Base-by-base conservation (phyloP, 2,113 vertebrate genomes). In the Aythya baeri region DNA sequence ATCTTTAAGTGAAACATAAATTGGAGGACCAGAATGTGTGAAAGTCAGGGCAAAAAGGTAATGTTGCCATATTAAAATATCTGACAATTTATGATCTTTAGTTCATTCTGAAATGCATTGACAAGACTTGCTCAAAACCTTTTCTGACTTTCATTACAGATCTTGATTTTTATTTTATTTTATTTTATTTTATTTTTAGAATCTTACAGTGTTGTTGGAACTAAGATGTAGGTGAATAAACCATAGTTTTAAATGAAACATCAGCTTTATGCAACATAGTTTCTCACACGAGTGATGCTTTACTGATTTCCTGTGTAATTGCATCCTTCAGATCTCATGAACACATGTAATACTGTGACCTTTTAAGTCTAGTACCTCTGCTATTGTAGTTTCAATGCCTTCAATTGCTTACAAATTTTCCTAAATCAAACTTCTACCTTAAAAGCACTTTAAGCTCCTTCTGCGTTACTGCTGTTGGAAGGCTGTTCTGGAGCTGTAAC, bases 131-230 rank as follows among this genome's bases (percentile, higher is more conserved):
- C n/a, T 76, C 31, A 74, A 82, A 67, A 32, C 17, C 44, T 25
- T 7, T 9, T 46, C 36, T 54, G 59, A 84, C 17, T 82, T 79
- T n/a, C 17, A 17, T 54, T 89, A 22, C 50, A 59, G 50, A 11
- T 54, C 7, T 79, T 61, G 21, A 3, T 71, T 68, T 89, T 89
- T 71, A 29, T 86, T 93, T 89, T 93, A 3, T 68, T 89, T 89
- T 71, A 29, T 86, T 93, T 89, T 93, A 32, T 32, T 87, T 10
- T 49, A 49, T 49, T 59, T 31, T 50, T 83, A 29, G 21, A 73
- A 49, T 57, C 23, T 63, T 79, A 43, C 7, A 5, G 8, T 62
- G 65, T 52, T 38, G 6, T 66, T 84, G 13, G 18, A 74, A 16
- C 8, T 20, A 57, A 72, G 71, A 59, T 10, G 29, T 44, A 41